These are phyloP conservation scores for Diachasmimorpha longicaudata DNA, from an alignment of 1,140 invertebrate species.

Conservation along the genomic window DNA sequence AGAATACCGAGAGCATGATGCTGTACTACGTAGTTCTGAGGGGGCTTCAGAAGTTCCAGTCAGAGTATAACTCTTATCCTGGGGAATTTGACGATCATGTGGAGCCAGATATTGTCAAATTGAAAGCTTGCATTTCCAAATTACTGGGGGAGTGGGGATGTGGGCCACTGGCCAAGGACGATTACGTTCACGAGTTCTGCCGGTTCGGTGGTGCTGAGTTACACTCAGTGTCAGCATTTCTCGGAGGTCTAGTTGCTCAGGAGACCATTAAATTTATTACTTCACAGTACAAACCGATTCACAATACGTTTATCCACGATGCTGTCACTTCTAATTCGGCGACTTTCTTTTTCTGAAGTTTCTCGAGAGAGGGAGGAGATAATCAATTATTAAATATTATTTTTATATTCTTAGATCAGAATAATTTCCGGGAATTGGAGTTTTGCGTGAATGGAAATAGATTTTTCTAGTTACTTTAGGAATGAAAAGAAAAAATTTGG, in stretches of 20 bases:
- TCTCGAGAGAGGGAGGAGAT: neutral
- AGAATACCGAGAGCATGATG: constrained; percentile 84
- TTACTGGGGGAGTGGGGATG: constrained; percentile 86
- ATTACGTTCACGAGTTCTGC: constrained; percentile 95
- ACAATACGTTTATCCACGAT: constrained; percentile 97
- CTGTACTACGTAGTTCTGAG: constrained; percentile 91
- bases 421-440: too few species aligned
- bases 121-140: constrained; percentile 82
- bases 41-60: constrained; percentile 88
- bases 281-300: constrained; percentile 93
- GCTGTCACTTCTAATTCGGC: constrained; percentile 86
- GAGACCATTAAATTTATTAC: constrained; percentile 98
- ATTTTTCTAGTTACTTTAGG: too few species aligned
- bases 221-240: constrained; percentile 93
- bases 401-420: too few species aligned
- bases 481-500: too few species aligned
- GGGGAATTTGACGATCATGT: constrained; percentile 87
- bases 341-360: constrained; percentile 70
- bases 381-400: too few species aligned
- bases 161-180: constrained; percentile 82
- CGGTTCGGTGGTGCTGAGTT: constrained; percentile 92
- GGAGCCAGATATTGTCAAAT: constrained; percentile 85
- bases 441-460: too few species aligned
- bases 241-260: constrained; percentile 92
- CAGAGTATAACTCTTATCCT: constrained; percentile 88